Conservation (phyloP, 2,888 invertebrate species). For the Caenorhabditis angaria region DNA sequence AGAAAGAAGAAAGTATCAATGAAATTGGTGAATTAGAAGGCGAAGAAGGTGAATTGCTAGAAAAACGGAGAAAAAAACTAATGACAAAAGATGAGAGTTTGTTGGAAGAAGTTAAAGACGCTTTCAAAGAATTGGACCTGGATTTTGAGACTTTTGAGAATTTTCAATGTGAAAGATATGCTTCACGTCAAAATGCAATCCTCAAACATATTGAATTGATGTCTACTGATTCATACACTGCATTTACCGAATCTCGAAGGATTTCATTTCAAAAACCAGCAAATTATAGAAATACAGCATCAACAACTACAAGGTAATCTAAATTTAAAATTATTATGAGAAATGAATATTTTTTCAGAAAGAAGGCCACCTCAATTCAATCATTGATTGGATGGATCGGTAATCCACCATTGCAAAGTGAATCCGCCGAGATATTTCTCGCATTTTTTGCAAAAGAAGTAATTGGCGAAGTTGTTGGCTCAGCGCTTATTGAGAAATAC, state of each 20-base stretch:
- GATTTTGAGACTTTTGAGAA: background rate
- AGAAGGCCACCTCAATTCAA: background rate
- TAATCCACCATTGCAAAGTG: background rate
- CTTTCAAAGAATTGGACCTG: background rate
- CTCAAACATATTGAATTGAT: background rate
- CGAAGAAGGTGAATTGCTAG: constrained; percentile 1
- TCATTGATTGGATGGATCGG: background rate
- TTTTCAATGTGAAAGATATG: background rate
- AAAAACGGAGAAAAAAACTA: background rate
- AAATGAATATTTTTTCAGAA: background rate
- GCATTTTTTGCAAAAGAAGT: constrained; percentile 4
- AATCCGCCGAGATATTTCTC: background rate
- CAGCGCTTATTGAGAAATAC: background rate
- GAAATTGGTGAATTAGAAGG: background rate
- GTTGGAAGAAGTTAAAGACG: background rate
- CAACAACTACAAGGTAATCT: background rate
- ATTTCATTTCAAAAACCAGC: background rate
- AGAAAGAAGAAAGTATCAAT: background rate
- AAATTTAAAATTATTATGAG: too few species aligned
- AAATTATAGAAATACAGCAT: background rate
- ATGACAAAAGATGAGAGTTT: background rate
- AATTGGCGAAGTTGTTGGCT: background rate
- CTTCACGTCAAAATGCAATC: background rate
- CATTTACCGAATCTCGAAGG: background rate
- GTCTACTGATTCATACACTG: background rate